Conservation (phyloP, 1,140 invertebrate genomes). For the Sminthurinus signatus region DNA sequence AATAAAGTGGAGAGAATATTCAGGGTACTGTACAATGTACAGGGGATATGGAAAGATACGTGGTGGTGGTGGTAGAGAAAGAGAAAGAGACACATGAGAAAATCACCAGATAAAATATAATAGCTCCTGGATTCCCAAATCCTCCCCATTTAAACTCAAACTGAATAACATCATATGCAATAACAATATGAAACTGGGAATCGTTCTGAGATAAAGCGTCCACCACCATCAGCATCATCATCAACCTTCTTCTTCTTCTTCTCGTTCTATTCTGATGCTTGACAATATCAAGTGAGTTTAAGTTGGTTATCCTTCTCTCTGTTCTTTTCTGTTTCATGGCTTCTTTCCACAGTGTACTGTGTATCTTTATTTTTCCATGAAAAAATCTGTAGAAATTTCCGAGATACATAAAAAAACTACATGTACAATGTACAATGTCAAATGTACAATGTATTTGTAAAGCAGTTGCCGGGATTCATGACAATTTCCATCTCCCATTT, state of each 20-base stretch:
- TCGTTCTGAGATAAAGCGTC: constrained; percentile 25
- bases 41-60: too few species aligned
- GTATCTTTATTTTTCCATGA: background rate
- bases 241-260: background rate
- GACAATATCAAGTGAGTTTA: too few species aligned
- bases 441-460: too few species aligned
- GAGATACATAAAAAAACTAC: constrained; percentile 26
- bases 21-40: too few species aligned
- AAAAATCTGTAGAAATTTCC: constrained; percentile 37
- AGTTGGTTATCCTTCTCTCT: too few species aligned
- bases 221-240: constrained; percentile 26
- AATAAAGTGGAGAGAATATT: too few species aligned
- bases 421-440: background rate
- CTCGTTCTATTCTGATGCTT: too few species aligned
- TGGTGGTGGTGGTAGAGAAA: background rate
- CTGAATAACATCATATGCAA: constrained; percentile 36
- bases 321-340: too few species aligned
- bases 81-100: constrained; percentile 28
- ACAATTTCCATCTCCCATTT: constrained; percentile 20
- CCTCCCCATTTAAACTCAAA: constrained; percentile 29
- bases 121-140: constrained; percentile 30
- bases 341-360: too few species aligned
- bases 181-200: constrained; percentile 35
- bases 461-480: background rate
- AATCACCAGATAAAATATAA: constrained; percentile 37